phyloP scores from a whole-genome alignment of 2,797 vertebrate species.

The Corythornis leucogaster region DNA sequence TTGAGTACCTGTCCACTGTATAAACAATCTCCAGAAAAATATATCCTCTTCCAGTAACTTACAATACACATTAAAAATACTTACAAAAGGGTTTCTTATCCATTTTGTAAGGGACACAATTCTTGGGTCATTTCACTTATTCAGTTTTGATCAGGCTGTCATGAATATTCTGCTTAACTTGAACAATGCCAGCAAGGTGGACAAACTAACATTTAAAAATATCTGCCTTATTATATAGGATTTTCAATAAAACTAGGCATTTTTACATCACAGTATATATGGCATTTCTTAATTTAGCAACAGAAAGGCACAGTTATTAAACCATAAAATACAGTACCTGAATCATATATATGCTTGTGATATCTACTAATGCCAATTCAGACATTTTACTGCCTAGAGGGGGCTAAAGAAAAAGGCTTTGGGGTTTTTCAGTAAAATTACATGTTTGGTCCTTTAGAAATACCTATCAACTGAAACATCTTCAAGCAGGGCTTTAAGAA shows the following conservation, averaged over 20 bases:
- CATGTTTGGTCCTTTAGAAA: slow-evolving; percentile 77
- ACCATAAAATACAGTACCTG: slow-evolving; percentile 80
- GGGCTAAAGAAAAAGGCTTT: slow-evolving; percentile 38
- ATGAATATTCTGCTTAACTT: slow-evolving; percentile 11
- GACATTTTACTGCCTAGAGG: slow-evolving; percentile 58
- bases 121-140: slow-evolving; percentile 37
- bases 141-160: slow-evolving; percentile 53
- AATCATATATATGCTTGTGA: slow-evolving; percentile 51
- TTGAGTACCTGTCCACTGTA: slow-evolving; percentile 59
- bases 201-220: slow-evolving; percentile 54
- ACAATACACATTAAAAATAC: slow-evolving; percentile 73
- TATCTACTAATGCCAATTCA: slow-evolving; percentile 41
- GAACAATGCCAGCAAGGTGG: slow-evolving; percentile 33
- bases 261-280: slow-evolving; percentile 80
- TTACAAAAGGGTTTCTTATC: slow-evolving; percentile 69
- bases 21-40: slow-evolving; percentile 78
- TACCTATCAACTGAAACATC: slow-evolving; percentile 36
- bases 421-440: slow-evolving; percentile 8
- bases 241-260: slow-evolving; percentile 61
- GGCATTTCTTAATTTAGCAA: slow-evolving; percentile 79
- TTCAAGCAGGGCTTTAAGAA: slow-evolving; percentile 50
- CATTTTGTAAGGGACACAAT: slow-evolving; percentile 41
- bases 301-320: slow-evolving; percentile 85
- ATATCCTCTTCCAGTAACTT: slow-evolving; percentile 72
- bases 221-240: slow-evolving; percentile 59